Percentiles rank a stretch among this genome's conserved stretches.
Evolutionary conservation across 1,140 invertebrate genomes (phyloP).

Genomic region (Luehdorfia chinensis): DNA sequence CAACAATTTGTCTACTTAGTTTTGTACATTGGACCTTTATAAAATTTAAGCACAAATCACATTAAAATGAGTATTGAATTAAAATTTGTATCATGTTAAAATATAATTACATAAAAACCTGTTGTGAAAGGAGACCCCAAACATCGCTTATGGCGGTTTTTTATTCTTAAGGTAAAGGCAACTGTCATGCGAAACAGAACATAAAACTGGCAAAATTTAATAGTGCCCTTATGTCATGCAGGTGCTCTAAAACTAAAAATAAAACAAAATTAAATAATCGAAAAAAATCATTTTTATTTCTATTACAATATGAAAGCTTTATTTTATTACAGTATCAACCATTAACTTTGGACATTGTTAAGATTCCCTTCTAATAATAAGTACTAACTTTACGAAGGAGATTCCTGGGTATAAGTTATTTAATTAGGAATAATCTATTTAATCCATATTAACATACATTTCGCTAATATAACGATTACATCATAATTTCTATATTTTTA

Average conservation of each 20-base stretch:
- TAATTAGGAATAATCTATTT: too few relatives aligned
- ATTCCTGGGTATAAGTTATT: conserved; percentile 37
- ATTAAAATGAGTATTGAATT: too few relatives aligned
- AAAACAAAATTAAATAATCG: conserved; percentile 64
- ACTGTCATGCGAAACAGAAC: conserved; percentile 27
- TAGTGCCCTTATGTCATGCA: conserved; percentile 44
- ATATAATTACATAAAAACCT: too few relatives aligned
- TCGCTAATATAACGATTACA: too few relatives aligned
- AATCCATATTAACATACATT: too few relatives aligned
- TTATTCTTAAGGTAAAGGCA: too few relatives aligned
- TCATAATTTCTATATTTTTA: conserved; percentile 22
- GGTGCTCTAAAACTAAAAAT: conserved; percentile 65
- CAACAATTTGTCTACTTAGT: background rate
- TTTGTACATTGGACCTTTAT: conserved; percentile 64
- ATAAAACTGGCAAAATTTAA: conserved; percentile 40
- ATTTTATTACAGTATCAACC: conserved; percentile 50
- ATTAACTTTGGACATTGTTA: conserved; percentile 50
- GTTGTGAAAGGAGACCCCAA: too few relatives aligned
- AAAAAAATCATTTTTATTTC: conserved; percentile 64
- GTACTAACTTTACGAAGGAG: conserved; percentile 70
- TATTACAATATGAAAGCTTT: conserved; percentile 45
- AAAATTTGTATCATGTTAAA: too few relatives aligned
- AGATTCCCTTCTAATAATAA: conserved; percentile 59
- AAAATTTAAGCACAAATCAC: too few relatives aligned
- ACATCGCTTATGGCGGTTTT: too few relatives aligned